Conservation (phyloP, 2,797 vertebrate species). For the Coccyzus lansbergi region DNA sequence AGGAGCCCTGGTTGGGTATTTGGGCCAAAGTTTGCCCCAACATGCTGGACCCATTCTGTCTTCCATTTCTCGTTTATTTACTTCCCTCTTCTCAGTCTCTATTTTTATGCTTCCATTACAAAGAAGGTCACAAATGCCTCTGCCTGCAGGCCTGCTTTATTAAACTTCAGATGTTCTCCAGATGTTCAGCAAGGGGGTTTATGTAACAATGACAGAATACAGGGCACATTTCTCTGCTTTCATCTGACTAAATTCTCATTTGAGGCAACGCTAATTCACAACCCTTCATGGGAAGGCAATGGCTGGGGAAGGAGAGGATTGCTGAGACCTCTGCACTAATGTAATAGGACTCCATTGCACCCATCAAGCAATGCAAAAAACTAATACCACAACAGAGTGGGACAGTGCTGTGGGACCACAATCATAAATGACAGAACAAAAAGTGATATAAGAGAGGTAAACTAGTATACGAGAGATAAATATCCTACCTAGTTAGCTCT, state of each 20-base stretch:
- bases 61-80: neutral
- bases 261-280: neutral
- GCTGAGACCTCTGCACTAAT: neutral
- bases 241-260: neutral
- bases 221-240: slow-evolving; percentile 27
- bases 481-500: neutral
- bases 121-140: slow-evolving; percentile 47
- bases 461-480: neutral
- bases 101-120: slow-evolving; percentile 31
- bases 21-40: accelerated
- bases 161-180: slow-evolving; percentile 64
- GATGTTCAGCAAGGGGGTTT: slow-evolving; percentile 12
- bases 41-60: neutral
- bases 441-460: neutral
- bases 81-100: neutral
- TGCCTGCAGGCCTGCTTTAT: slow-evolving; percentile 21
- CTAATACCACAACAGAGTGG: accelerated
- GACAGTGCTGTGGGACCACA: neutral
- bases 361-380: neutral
- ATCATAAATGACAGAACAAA: neutral
- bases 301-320: neutral
- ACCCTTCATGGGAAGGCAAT: neutral
- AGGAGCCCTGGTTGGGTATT: neutral
- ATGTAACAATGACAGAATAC: slow-evolving; percentile 43
- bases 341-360: neutral